These are phyloP conservation scores for Ochropleura leucogaster DNA, from an alignment of 2,888 invertebrate species.

Conservation along the genomic window DNA sequence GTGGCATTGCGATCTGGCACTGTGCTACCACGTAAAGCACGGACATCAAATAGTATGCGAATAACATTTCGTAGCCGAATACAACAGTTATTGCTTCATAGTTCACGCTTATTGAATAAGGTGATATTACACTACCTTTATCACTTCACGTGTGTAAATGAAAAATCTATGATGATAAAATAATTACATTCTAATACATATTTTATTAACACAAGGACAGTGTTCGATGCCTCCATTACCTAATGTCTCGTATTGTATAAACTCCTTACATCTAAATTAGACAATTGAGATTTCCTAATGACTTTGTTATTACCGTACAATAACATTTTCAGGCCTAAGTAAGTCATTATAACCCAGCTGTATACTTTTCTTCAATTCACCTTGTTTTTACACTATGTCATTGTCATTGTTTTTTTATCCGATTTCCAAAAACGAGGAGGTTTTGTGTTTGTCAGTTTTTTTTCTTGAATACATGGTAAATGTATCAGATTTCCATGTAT, in stretches of 20 bases:
- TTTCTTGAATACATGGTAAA: too few relatives aligned
- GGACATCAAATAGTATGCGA: conserved; percentile 31
- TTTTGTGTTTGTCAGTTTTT: too few relatives aligned
- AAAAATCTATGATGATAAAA: not conserved
- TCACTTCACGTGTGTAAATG: not conserved
- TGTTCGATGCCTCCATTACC: not conserved
- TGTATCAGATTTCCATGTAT: too few relatives aligned
- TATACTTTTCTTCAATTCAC: conserved; percentile 4
- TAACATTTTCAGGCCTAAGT: conserved; percentile 6
- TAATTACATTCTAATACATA: not conserved
- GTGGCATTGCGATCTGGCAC: conserved; percentile 23
- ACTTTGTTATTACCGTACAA: conserved; percentile 19
- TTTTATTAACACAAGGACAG: not conserved
- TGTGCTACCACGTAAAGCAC: conserved; percentile 31
- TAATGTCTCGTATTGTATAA: not conserved
- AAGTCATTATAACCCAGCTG: conserved; percentile 2
- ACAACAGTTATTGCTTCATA: conserved; percentile 21
- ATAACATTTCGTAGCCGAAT: conserved; percentile 45
- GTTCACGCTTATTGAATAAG: conserved; percentile 7
- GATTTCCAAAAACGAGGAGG: too few relatives aligned
- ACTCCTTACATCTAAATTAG: not conserved
- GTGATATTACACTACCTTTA: too few relatives aligned
- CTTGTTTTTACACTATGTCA: not conserved
- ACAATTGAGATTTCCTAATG: conserved; percentile 11
- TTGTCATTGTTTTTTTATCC: too few relatives aligned